Evolutionary conservation across 2,888 invertebrate species (phyloP).

Genomic region (Aproaerema taeniolella): DNA sequence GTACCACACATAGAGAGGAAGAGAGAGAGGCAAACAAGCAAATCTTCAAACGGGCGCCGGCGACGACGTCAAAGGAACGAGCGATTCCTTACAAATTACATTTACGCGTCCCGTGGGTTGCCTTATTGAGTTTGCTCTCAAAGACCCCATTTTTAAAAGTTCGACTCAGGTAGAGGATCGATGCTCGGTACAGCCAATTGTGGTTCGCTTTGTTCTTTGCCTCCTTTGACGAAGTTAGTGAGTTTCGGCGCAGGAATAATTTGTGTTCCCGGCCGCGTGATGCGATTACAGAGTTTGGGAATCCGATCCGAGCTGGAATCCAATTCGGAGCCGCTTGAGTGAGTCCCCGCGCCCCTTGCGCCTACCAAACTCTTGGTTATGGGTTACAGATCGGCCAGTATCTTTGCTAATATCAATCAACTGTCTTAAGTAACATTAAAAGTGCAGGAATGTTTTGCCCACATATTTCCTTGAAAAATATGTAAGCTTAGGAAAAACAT

Average conservation of each 20-base stretch:
- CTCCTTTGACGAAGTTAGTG: conserved; percentile 70
- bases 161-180: conserved; percentile 59
- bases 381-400: too few species aligned
- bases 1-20: conserved; percentile 1
- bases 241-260: conserved; percentile 72
- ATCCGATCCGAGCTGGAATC: conserved; percentile 59
- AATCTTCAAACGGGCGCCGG: conserved; percentile 49
- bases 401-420: too few species aligned
- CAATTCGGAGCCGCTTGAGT: conserved; percentile 50
- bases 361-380: too few species aligned
- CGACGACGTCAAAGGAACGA: conserved; percentile 66
- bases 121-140: conserved; percentile 70
- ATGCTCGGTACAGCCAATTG: conserved; percentile 58
- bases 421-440: too few species aligned
- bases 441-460: too few species aligned
- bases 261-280: conserved; percentile 69
- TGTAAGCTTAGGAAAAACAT: too few species aligned
- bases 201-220: conserved; percentile 72
- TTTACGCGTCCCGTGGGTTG: conserved; percentile 73
- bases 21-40: conserved; percentile 38
- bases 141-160: conserved; percentile 75
- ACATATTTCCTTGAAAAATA: too few species aligned
- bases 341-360: conserved; percentile 21
- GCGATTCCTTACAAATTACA: conserved; percentile 69
- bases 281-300: conserved; percentile 65